These are phyloP conservation scores for Mythimna ferrago DNA, from an alignment of 2,888 invertebrate species.

Conservation along the genomic window DNA sequence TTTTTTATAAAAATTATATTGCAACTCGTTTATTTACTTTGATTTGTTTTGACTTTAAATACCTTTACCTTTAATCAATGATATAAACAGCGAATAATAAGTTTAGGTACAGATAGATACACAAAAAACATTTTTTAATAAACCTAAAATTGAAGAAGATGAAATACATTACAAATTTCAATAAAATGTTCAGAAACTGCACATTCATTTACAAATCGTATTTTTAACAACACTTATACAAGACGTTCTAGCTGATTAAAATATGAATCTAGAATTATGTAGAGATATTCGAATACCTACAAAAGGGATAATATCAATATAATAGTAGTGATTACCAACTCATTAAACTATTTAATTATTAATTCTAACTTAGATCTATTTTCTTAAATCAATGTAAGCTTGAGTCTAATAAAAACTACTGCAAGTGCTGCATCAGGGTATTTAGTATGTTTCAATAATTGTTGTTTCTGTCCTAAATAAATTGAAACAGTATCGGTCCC, in stretches of 20 bases:
- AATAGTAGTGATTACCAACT: neutral
- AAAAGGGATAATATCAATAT: neutral
- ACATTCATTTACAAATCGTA: neutral
- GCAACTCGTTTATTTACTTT: conserved; percentile 43
- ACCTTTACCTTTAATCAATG: conserved; percentile 27
- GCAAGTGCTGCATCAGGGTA: neutral
- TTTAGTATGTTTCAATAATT: neutral
- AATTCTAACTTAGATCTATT: neutral
- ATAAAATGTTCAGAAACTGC: neutral
- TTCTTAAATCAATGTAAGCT: neutral
- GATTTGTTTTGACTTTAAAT: conserved; percentile 39
- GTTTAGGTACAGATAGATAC: neutral
- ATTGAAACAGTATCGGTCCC: neutral
- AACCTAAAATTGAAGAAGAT: neutral
- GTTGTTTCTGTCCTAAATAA: neutral
- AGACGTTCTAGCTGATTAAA: neutral
- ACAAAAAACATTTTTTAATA: neutral
- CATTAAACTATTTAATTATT: neutral
- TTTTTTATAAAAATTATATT: conserved; percentile 53
- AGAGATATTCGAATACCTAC: neutral
- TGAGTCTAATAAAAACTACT: neutral
- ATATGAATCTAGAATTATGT: neutral
- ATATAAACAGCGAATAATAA: neutral
- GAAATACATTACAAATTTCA: neutral
- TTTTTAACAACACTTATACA: neutral